A percentile compares a stretch with the other conserved stretches of the same genome.
phyloP scores from a whole-genome alignment of 2,797 vertebrate species.

The Rhabdomys pumilio region DNA sequence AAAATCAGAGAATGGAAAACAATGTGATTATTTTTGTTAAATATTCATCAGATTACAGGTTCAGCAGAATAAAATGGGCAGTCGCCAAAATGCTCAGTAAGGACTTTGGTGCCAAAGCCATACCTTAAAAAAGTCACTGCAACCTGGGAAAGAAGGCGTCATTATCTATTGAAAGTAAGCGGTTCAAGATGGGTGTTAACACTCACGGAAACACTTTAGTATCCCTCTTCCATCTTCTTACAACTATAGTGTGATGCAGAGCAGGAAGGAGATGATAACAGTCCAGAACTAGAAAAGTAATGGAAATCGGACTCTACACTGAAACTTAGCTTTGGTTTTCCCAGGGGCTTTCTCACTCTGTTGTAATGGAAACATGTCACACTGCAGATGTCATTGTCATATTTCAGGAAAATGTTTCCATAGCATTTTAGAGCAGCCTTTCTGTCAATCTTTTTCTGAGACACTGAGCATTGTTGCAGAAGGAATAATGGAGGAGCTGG shows the following conservation, averaged over 20 bases:
- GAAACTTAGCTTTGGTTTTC: background rate
- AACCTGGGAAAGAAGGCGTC: background rate
- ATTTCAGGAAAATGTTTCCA: background rate
- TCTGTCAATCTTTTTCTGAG: background rate
- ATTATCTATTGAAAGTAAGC: background rate
- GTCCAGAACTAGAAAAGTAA: background rate
- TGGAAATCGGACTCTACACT: background rate
- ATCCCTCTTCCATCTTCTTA: background rate
- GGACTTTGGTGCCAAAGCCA: background rate
- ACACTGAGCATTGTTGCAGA: background rate
- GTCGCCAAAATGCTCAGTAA: background rate
- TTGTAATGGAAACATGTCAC: background rate
- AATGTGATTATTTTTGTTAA: conserved; percentile 18
- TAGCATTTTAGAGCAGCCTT: background rate
- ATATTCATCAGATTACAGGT: background rate
- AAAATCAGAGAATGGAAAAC: conserved; percentile 48
- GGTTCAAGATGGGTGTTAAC: background rate
- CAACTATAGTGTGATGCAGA: background rate
- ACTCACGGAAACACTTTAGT: background rate
- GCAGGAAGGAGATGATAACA: background rate
- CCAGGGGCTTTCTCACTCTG: background rate
- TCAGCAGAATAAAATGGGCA: background rate
- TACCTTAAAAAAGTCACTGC: background rate
- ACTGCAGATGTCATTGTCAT: background rate
- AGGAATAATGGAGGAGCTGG: background rate